phyloP scores from a whole-genome alignment of 2,888 invertebrate genomes.

The Ectemnius cavifrons region DNA sequence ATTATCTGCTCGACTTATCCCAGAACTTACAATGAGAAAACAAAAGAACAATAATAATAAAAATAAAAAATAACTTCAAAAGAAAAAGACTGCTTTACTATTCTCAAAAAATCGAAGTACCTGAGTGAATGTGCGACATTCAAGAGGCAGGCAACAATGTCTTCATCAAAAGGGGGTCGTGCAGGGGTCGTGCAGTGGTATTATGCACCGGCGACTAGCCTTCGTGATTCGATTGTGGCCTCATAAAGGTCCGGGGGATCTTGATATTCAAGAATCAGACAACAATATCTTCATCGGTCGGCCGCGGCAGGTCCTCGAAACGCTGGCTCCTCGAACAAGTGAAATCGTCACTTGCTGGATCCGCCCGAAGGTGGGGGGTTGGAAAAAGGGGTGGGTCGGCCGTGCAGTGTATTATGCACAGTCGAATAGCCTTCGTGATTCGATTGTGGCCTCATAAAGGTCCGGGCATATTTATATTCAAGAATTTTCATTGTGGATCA shows the following conservation, averaged over 20 bases:
- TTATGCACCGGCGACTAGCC: conserved; percentile 12
- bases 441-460: conserved; percentile 24
- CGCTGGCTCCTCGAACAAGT: too few species aligned
- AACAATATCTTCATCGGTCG: neutral
- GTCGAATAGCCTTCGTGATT: conserved; percentile 17
- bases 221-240: conserved; percentile 23
- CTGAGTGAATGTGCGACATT: too few species aligned
- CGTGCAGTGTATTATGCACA: conserved; percentile 8
- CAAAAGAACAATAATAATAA: too few species aligned
- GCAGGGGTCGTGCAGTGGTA: neutral
- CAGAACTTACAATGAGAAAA: too few species aligned
- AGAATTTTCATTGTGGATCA: conserved; percentile 56
- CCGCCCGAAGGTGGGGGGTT: neutral
- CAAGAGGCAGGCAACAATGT: neutral
- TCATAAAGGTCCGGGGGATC: conserved; percentile 32
- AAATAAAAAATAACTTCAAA: too few species aligned
- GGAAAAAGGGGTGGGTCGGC: neutral
- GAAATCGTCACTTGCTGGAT: conserved; percentile 6
- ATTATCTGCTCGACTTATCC: too few species aligned
- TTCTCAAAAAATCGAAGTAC: too few species aligned
- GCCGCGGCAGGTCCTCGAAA: too few species aligned
- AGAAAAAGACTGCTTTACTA: too few species aligned
- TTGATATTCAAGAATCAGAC: conserved; percentile 49
- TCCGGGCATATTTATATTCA: conserved; percentile 51
- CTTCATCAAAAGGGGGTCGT: neutral